Base-by-base conservation (phyloP, 2,113 vertebrate species). In the Myrmophylax atrothorax region DNA sequence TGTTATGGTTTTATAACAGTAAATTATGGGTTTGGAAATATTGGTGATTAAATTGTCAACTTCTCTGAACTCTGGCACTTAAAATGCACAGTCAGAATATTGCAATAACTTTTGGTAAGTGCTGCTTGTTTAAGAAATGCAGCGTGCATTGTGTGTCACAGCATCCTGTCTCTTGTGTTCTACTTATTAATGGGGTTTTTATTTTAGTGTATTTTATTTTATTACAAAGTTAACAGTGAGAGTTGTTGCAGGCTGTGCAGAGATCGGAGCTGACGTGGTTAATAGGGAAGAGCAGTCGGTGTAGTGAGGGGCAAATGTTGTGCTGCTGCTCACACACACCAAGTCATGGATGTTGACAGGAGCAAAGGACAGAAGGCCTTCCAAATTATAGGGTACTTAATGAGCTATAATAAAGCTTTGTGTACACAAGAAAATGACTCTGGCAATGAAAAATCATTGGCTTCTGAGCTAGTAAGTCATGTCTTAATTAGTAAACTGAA, bases 1-100 rank as follows among this genome's bases (percentile, higher is more conserved):
- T 53, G 52, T 49, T 73, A 13, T 6, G 24, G 40, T 49, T 86
- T 94, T 78, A 55, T 70, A 81, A 79, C 44, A 96, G 56, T 76
- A 88, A 88, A 95, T 80, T 53, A 91, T 29, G 33, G 40, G 26
- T 55, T 97, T 93, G 79, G 62, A 95, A 94, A 90, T 88, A 95
- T 69, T 58, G 62, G 35, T 75, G 82, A 96, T 96, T 97, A 78
- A 93, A 94, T 68, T 91, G 87, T 93, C 93, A 96, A 35, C 87
- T 89, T 91, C 56, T 95, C 72, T 84, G 88, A 94, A 82, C 93
- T 94, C 42, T 92, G 74, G 26, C 58, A 83, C 84, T 94, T 97
- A 75, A 56, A 90, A 68, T 93, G 60, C 38, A 25, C 68, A 93
- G 58, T 81, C 79, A 87, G 59, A 62, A 22, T 83, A 75, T 89